Evolutionary conservation across 2,888 invertebrate genomes (phyloP).

Genomic region (Drosophila pullipes): DNA sequence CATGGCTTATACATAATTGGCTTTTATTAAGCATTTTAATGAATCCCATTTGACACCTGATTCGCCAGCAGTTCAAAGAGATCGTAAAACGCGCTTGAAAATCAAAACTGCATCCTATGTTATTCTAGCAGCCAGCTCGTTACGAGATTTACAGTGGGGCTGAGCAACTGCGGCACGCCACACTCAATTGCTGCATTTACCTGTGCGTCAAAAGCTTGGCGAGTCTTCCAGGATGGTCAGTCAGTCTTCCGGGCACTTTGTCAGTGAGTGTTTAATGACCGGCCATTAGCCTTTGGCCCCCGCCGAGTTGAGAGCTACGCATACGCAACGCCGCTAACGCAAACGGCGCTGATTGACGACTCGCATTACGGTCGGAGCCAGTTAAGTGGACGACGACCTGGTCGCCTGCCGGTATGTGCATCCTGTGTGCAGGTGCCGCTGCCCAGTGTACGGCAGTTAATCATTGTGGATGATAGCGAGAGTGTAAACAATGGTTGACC

Average conservation of each 20-base stretch:
- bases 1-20: not conserved
- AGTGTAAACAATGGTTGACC: slow-evolving; percentile 72
- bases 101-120: not conserved
- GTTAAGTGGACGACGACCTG: slow-evolving; percentile 62
- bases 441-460: slow-evolving; percentile 75
- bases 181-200: slow-evolving; percentile 70
- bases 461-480: slow-evolving; percentile 80
- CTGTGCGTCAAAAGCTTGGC: slow-evolving; percentile 69
- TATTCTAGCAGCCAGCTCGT: not conserved
- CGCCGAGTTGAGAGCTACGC: slow-evolving; percentile 88
- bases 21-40: not conserved
- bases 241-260: slow-evolving; percentile 67
- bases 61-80: not conserved
- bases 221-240: slow-evolving; percentile 38
- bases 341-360: slow-evolving; percentile 84
- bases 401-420: slow-evolving; percentile 60
- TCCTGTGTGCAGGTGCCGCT: slow-evolving; percentile 67
- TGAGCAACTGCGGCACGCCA: slow-evolving; percentile 41
- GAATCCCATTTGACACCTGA: slow-evolving; percentile 12
- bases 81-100: slow-evolving; percentile 17
- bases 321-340: slow-evolving; percentile 90
- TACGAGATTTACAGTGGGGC: slow-evolving; percentile 23
- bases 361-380: slow-evolving; percentile 70
- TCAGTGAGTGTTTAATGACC: slow-evolving; percentile 73
- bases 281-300: slow-evolving; percentile 64